These are phyloP conservation scores for Antechinus flavipes DNA, from an alignment of 2,113 vertebrate genomes.

Conservation along the genomic window DNA sequence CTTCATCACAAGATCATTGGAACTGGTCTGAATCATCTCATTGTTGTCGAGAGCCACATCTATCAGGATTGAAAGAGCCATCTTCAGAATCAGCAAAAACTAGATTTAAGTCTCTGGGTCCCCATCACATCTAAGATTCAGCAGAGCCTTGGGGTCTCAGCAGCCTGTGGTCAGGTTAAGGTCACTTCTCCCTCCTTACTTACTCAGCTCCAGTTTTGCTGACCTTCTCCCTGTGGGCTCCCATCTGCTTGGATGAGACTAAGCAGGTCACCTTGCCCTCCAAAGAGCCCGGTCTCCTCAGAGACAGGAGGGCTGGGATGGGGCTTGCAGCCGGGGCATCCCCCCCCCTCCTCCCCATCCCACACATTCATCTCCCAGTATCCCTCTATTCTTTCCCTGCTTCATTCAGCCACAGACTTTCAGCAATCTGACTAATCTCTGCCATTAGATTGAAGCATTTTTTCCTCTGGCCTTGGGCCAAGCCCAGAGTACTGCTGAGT, in stretches of 20 bases:
- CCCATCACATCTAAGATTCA: neutral
- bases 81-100: no score
- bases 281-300: neutral
- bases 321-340: no score
- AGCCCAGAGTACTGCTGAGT: slow-evolving; percentile 47
- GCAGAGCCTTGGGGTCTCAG: fast-evolving
- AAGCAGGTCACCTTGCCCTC: neutral
- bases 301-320: neutral
- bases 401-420: neutral
- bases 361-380: no score
- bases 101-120: no score
- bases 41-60: no score
- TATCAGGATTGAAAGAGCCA: no score
- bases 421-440: slow-evolving; percentile 14
- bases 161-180: neutral
- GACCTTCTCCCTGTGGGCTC: neutral
- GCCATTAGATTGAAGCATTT: neutral
- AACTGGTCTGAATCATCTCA: no score
- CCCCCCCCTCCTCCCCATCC: no score
- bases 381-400: no score
- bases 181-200: neutral
- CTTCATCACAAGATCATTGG: no score
- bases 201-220: neutral
- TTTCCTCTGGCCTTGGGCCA: neutral
- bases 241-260: neutral